Evolutionary conservation across 23 tunicate species (phyloP), one percentile per base, ranked within the genome.

Genomic region (Styela plicata): DNA sequence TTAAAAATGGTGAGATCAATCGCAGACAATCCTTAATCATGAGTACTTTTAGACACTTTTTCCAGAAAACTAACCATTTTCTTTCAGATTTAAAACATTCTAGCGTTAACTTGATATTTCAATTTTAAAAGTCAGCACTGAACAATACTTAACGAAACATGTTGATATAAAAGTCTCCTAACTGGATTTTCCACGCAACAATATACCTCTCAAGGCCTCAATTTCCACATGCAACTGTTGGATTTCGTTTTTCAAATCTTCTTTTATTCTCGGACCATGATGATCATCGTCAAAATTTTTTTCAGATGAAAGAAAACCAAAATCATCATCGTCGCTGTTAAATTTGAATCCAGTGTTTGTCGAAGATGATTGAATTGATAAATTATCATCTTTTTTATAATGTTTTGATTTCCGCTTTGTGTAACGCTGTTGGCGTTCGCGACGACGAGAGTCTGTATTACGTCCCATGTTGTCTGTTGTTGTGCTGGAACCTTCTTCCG

Each of bases 401-500:
- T 44, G 30, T 44, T 76, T 76, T 29, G 64, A 29, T 76, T 76
- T 76, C 31, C 53, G 36, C 24, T 76, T 76, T 28, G 66, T 52
- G 26, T 21, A 76, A 21, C 31, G 36, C 66, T 76, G 81, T 57
- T 24, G 63, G 19, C 79, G 20, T 1, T 53, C 53, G 13, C 57
- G 57, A 27, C 44, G 81, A 0, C n/a, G 25, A 16, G 26, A 31
- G 17, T 73, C 52, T 24, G 44, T 24, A 18, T 17, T 34, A 19
- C 52, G 26, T 17, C 24, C 31, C 66, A 24, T 28, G 52, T 76
- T 76, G 16, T 76, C 81, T 7, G 32, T 76, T 21, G 81, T 57
- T 64, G 33, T 44, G 65, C 81, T 76, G 33, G 81, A 76, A 25
- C 31, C 81, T 0, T 76, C 81, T 29, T 76, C 81, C 1, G 81